Evolutionary conservation across 2,113 vertebrate species (phyloP).

Genomic region (Desmodus rotundus): DNA sequence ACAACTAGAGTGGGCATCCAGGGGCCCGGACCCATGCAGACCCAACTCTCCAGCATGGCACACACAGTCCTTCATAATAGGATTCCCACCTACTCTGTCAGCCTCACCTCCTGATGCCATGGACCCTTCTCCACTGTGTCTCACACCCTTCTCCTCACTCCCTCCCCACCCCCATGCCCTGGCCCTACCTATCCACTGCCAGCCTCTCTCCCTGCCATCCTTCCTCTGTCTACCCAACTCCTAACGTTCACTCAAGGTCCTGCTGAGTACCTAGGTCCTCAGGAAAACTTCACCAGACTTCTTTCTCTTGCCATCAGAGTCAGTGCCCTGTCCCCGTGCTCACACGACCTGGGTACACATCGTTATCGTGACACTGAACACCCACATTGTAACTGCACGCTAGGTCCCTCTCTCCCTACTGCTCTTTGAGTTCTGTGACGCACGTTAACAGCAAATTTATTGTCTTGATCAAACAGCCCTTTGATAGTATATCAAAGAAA

Average conservation of each 20-base stretch:
- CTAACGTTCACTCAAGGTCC: too few relatives aligned
- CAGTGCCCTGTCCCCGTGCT: fast-evolving
- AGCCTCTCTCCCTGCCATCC: not conserved
- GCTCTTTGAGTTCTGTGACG: not conserved
- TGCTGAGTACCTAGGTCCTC: not conserved
- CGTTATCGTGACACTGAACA: not conserved
- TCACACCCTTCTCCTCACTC: not conserved
- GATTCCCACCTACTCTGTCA: not conserved
- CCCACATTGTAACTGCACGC: not conserved
- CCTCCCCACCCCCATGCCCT: not conserved
- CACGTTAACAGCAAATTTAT: not conserved
- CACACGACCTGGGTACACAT: not conserved
- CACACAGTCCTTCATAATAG: fast-evolving
- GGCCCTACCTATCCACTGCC: not conserved
- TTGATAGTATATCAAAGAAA: not conserved
- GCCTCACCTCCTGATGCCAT: not conserved
- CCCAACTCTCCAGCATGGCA: not conserved
- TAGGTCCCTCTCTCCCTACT: not conserved
- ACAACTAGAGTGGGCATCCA: not conserved
- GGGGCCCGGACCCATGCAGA: not conserved
- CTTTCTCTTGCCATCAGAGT: not conserved
- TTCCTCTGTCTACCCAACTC: not conserved
- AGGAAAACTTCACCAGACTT: not conserved
- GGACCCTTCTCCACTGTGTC: not conserved
- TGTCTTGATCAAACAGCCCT: constrained; percentile 12